Evolutionary conservation across 2,797 vertebrate genomes (phyloP), one percentile per base, ranked within the genome.

Genomic region (Acomys russatus): DNA sequence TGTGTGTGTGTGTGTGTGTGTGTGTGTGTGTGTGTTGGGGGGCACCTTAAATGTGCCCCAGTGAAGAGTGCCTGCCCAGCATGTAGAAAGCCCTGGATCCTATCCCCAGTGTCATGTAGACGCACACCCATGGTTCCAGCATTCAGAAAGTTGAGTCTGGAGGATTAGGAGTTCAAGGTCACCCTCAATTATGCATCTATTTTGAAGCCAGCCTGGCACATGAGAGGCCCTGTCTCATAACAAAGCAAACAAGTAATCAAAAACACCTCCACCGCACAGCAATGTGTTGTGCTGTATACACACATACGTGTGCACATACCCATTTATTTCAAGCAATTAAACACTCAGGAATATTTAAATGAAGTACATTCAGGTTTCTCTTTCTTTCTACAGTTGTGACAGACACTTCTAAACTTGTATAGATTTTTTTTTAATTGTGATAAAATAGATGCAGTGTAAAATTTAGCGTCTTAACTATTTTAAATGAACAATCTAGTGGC

Each of bases 291-390:
- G 11, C 33, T 86, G n/a, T 51, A 28, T 51, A n/a, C 10, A 9
- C 30, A 12, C 25, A 84, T 15, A 30, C 23, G 18, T 44, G 35
- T 83, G 33, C n/a, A 44, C 63, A 11, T 6, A 4, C 22, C 22
- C 8, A 25, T 35, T 85, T 59, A 54, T 77, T 74, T 23, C 54
- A n/a, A 77, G 33, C 33, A 84, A 85, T 73, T 70, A 70, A 89
- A 90, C 66, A 66, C 15, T 61, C 22, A 86, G 56, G 44, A 85
- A 70, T 85, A 56, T 95, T 86, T 87, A 82, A 87, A 61, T 38
- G 9, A 49, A 56, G 44, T 30, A 7, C 9, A 77, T 25, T 66
- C 68, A 56, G 35, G 56, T 10, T 33, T 74, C n/a, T 83, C 86
- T 94, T 84, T 86, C 56, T 68, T 3, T 74, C 68, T n/a, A 33